Base-by-base conservation (phyloP, 2,888 invertebrate species). In the Anarsia innoxiella region DNA sequence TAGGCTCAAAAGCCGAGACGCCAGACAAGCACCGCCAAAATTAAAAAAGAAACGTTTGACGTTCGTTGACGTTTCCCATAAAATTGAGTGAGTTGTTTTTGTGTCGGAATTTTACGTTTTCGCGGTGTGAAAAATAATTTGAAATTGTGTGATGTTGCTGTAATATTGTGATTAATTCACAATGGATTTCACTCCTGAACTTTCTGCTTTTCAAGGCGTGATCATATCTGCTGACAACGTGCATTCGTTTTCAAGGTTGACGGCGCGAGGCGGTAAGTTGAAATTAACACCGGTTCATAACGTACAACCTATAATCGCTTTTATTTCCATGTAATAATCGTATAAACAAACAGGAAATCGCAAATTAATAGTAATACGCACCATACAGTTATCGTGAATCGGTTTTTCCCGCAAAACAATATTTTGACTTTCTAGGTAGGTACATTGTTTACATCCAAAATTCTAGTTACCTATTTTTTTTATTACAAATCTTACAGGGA, bases 401-500 rank as follows among this genome's bases (percentile, higher is more conserved):
- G n/a, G n/a, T n/a, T n/a, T n/a, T n/a, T n/a, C n/a, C n/a, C n/a
- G n/a, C n/a, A n/a, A n/a, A n/a, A n/a, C n/a, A n/a, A n/a, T n/a
- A n/a, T n/a, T n/a, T n/a, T n/a, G n/a, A n/a, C n/a, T n/a, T n/a
- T n/a, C n/a, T n/a, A n/a, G n/a, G n/a, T n/a, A n/a, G n/a, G n/a
- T n/a, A n/a, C n/a, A n/a, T n/a, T n/a, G n/a, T n/a, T n/a, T n/a
- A n/a, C n/a, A n/a, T n/a, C n/a, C n/a, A n/a, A n/a, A n/a, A n/a
- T n/a, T n/a, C n/a, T n/a, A n/a, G n/a, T n/a, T n/a, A n/a, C n/a
- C n/a, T n/a, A n/a, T n/a, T n/a, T n/a, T n/a, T n/a, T n/a, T n/a
- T n/a, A n/a, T n/a, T n/a, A n/a, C n/a, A n/a, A n/a, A n/a, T 19
- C 12, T 68, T 73, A 28, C 54, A 84, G 84, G 83, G 2, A 79